These are phyloP conservation scores for Clarias gariepinus DNA, from an alignment of 2,113 vertebrate species.

Conservation along the genomic window DNA sequence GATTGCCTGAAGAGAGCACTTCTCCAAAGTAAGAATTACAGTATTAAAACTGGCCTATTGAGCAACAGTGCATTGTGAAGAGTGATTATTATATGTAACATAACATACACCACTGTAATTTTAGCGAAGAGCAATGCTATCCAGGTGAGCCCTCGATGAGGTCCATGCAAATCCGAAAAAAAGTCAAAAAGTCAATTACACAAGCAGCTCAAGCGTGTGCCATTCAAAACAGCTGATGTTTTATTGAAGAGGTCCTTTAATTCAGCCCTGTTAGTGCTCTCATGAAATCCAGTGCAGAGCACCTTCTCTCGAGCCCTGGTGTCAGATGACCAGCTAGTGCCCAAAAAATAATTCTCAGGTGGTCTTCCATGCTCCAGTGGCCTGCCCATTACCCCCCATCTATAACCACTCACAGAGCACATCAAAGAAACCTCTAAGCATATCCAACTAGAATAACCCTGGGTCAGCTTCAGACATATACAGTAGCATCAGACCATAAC, in stretches of 20 bases:
- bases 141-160: conserved; percentile 76
- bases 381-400: conserved; percentile 70
- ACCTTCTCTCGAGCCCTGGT: conserved; percentile 72
- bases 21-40: conserved; percentile 7
- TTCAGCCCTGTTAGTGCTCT: conserved; percentile 72
- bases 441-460: conserved; percentile 56
- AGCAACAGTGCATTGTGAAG: conserved; percentile 39
- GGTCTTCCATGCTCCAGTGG: conserved; percentile 76
- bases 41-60: conserved; percentile 18
- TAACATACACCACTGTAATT: conserved; percentile 49
- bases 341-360: conserved; percentile 81
- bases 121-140: conserved; percentile 37
- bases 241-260: conserved; percentile 80
- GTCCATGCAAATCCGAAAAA: conserved; percentile 76
- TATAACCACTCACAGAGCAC: conserved; percentile 41
- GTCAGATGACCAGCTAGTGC: conserved; percentile 76
- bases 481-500: conserved; percentile 36
- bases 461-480: conserved; percentile 42
- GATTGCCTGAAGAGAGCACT: background rate
- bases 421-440: conserved; percentile 59
- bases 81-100: conserved; percentile 49
- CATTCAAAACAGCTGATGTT: conserved; percentile 80
- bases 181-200: conserved; percentile 80
- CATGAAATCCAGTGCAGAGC: conserved; percentile 70
- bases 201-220: conserved; percentile 78